These are phyloP conservation scores for Phymanthus crucifer DNA, from an alignment of 92 coral and sea anemone genomes.

Conservation along the genomic window DNA sequence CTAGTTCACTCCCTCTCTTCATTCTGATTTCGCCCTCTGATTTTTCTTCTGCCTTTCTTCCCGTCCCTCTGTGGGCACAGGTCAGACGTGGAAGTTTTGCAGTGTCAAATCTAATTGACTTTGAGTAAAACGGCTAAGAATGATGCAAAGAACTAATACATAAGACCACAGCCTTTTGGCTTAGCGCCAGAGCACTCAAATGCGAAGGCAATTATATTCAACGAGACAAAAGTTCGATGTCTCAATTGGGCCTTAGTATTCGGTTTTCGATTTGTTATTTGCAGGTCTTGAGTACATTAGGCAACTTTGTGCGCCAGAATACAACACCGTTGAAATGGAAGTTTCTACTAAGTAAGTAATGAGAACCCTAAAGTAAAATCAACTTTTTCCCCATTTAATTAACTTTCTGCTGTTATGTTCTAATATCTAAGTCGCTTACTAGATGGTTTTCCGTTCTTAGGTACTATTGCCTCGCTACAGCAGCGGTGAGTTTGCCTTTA, in stretches of 20 bases:
- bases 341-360: slow-evolving; percentile 89
- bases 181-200: no score
- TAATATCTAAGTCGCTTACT: no score
- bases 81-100: no score
- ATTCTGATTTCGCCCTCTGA: no score
- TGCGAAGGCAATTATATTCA: no score
- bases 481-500: slow-evolving; percentile 67
- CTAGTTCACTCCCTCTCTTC: neutral
- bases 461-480: slow-evolving; percentile 95
- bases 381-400: no score
- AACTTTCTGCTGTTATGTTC: no score
- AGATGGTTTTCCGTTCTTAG: slow-evolving; percentile 19
- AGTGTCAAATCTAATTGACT: no score
- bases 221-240: neutral
- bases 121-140: no score
- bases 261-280: neutral
- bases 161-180: no score
- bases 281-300: slow-evolving; percentile 87
- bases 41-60: neutral
- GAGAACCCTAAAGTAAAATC: neutral
- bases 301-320: slow-evolving; percentile 91
- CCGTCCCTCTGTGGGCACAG: neutral
- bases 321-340: slow-evolving; percentile 97
- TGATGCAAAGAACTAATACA: no score
- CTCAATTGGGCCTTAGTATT: neutral